Base-by-base conservation (phyloP, 2,113 vertebrate genomes). In the Cyanocitta stelleri region DNA sequence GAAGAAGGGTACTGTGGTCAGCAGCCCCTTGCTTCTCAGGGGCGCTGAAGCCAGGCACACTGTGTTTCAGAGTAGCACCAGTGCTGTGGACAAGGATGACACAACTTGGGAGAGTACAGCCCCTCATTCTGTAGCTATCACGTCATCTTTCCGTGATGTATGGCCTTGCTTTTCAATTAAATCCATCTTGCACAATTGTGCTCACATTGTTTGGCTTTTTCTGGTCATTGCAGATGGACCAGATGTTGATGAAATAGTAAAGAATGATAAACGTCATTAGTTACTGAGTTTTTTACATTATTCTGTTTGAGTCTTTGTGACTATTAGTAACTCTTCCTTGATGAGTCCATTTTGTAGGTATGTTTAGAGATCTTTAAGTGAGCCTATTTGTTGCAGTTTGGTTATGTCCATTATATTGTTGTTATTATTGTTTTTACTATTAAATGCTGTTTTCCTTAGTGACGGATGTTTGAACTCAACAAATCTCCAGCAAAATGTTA, bases 171-270 rank as follows among this genome's bases (percentile, higher is more conserved):
- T 67, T 78, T 59, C 59, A 6, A 0, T 71, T 84, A 58, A 64
- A 51, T 1, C 2, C 19, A 1, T 0, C 3, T 27, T 78, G 21
- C 23, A 5, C 3, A 0, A 5, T 3, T 73, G 20, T 43, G 16
- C 41, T 83, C 1, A 0, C 1, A 0, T 56, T 54, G 30, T 61
- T 62, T 80, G 59, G 17, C 43, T 83, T 80, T 83, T 90, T 58
- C 22, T 73, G 77, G 33, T 56, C 22, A 4, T 56, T 89, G 43
- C 11, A 33, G 48, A 17, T 84, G 54, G 32, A 14, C 22, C 21
- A 68, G 55, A 58, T 27, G 15, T 37, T 87, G 82, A n/a, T 66
- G 41, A 75, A 81, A 52, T 23, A 27, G 44, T 55, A 39, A 81
- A 63, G 63, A 61, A 41, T 37, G 18, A 7, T 8, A 68, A 68